A percentile compares a stretch with the other conserved stretches of the same genome.
These are phyloP conservation scores for Apogon talboti DNA, from an alignment of 2,797 vertebrate species.

Conservation along the genomic window DNA sequence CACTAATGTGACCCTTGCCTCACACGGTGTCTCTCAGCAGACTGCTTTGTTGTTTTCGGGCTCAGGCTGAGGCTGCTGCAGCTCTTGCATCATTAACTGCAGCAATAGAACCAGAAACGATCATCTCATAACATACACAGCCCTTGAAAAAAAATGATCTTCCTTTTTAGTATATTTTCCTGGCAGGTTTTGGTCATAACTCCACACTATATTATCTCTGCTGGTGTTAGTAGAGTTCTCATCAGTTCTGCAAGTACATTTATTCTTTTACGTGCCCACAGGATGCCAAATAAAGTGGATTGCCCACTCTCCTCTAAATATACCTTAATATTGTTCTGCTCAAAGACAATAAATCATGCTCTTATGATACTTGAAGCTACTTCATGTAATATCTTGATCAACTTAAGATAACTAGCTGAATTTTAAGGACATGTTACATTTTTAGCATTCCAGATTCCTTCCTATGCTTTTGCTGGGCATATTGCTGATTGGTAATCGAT, in stretches of 20 bases:
- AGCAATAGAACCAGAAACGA: background rate
- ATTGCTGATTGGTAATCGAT: slow-evolving; percentile 25
- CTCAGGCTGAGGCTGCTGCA: slow-evolving; percentile 1
- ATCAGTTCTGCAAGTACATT: slow-evolving; percentile 12
- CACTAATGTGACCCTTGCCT: background rate
- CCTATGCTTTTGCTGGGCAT: slow-evolving; percentile 5
- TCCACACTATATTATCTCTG: slow-evolving; percentile 24
- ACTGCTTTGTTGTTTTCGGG: background rate
- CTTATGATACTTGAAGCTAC: slow-evolving; percentile 14
- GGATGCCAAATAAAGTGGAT: slow-evolving; percentile 47
- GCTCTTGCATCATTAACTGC: slow-evolving; percentile 18
- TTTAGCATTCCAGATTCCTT: background rate
- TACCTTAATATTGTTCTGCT: slow-evolving; percentile 30
- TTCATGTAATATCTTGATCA: slow-evolving; percentile 19
- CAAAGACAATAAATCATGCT: slow-evolving; percentile 21
- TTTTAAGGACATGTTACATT: background rate
- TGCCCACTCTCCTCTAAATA: slow-evolving; percentile 23
- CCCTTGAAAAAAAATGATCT: slow-evolving; percentile 22
- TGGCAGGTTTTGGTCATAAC: slow-evolving; percentile 26
- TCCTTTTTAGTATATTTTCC: slow-evolving; percentile 23
- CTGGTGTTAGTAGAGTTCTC: slow-evolving; percentile 9
- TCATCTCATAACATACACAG: slow-evolving; percentile 5
- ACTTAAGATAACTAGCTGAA: background rate
- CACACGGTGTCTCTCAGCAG: background rate
- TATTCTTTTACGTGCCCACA: slow-evolving; percentile 40